phyloP scores from a whole-genome alignment of 1,140 invertebrate species.

The Brachionus koreanus region DNA sequence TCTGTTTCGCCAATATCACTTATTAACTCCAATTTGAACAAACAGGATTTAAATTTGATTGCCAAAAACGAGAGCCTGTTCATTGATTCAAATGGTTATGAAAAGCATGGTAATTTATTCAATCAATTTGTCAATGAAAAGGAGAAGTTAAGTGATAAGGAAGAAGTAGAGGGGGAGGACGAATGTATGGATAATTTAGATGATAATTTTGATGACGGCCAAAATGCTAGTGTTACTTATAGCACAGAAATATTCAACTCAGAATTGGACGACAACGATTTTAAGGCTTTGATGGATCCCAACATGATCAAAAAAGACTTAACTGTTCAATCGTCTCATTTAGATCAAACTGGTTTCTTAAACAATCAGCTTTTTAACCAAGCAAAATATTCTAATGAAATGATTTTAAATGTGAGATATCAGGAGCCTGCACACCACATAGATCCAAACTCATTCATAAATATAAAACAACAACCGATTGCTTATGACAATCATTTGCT shows the following conservation, averaged over 20 bases:
- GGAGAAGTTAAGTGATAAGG: neutral
- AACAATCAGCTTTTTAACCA: neutral
- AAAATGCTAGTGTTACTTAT: conserved; percentile 4
- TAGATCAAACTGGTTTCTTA: neutral
- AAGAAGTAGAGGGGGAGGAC: neutral
- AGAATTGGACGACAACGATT: conserved; percentile 15
- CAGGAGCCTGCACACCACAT: neutral
- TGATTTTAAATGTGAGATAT: neutral
- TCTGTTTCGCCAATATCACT: conserved; percentile 7
- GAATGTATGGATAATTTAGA: neutral
- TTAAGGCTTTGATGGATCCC: neutral
- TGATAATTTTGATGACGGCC: neutral
- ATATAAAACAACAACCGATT: neutral
- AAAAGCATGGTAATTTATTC: neutral
- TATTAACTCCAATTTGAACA: neutral
- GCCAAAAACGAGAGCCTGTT: neutral
- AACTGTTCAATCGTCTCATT: neutral
- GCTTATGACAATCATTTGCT: neutral
- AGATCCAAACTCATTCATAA: neutral
- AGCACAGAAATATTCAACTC: conserved; percentile 16
- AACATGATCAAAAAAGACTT: neutral
- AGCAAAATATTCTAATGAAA: conserved; percentile 16
- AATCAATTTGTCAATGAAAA: neutral
- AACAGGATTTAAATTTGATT: neutral
- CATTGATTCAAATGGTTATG: neutral